Base-by-base conservation (phyloP, 2,888 invertebrate species). In the Pristionchus maxplancki region DNA sequence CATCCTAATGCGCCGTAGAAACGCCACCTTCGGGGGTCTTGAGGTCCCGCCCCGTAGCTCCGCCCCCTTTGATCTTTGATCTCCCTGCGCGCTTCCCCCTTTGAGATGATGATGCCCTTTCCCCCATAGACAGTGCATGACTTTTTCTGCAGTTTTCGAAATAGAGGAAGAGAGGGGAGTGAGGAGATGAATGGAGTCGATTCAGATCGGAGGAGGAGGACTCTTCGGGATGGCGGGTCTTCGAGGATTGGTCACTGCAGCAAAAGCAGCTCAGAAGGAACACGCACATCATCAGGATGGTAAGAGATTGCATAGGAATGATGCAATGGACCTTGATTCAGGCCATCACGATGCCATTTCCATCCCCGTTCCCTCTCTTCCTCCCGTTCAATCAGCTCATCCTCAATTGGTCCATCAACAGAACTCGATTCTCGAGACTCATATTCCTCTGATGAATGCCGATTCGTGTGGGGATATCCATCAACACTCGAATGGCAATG, bases 181-280 rank as follows among this genome's bases (percentile, higher is more conserved):
- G 17, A 50, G 0, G 37, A 48, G 20, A 83, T 34, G 8, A 24
- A 78, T 48, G 20, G 15, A 8, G 0, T 1, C 9, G 3, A 20
- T 91, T 85, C 88, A 92, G 92, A 89, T 92, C 89, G 91, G 91
- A 62, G 91, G 91, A 17, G 93, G 93, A 58, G 94, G 94, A 53
- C 89, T 94, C 48, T 94, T 94, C 87, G 94, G 93, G 31, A 53
- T 87, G 78, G 93, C 93, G n/a, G 93, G 93, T 13, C 89, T 94
- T n/a, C 90, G 94, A 86, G 90, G 91, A 37, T 89, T 94, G 40
- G 94, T 94, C 11, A 92, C 93, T 20, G 94, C 94, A 13, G 94
- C 94, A 1, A 93, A 94, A 88, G 91, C 93, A 37, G 93, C 93
- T 17, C 91, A 90, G 0, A 89, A 90, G 74, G 34, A 53, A 40